These are phyloP conservation scores for Potamilus streckersoni DNA, from an alignment of 1,140 invertebrate species.

Conservation along the genomic window DNA sequence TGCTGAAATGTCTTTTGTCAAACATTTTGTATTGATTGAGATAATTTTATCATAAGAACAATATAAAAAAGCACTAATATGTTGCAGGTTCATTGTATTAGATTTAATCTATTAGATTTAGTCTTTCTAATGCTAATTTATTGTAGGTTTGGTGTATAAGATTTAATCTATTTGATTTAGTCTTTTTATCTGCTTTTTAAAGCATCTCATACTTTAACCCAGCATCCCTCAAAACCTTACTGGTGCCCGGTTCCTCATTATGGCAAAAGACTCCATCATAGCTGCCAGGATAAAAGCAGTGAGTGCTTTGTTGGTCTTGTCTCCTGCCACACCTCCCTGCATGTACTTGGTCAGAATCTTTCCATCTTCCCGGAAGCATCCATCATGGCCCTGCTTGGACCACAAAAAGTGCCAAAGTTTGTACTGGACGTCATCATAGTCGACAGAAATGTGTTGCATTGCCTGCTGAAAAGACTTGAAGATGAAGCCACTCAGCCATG, in stretches of 20 bases:
- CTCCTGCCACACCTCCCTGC: conserved; percentile 43
- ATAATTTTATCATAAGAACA: no score
- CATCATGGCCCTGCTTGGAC: conserved; percentile 81
- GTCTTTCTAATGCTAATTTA: no score
- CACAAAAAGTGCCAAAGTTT: conserved; percentile 80
- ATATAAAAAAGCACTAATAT: no score
- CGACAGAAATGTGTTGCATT: conserved; percentile 81
- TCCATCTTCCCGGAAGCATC: conserved; percentile 75
- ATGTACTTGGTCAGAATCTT: conserved; percentile 48
- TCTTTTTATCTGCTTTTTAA: no score
- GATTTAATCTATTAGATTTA: no score
- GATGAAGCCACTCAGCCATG: conserved; percentile 96
- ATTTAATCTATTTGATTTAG: no score
- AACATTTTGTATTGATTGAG: no score
- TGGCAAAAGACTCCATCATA: conserved; percentile 42
- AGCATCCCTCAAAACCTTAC: conserved; percentile 2
- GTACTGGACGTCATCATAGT: conserved; percentile 69
- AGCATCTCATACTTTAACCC: no score
- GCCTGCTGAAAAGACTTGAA: conserved; percentile 87
- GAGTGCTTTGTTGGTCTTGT: conserved; percentile 21
- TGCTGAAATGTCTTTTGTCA: no score
- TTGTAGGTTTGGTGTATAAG: no score
- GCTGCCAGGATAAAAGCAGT: conserved; percentile 50
- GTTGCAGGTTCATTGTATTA: no score
- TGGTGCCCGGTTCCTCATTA: conserved; percentile 28